Evolutionary conservation across 2,113 vertebrate genomes (phyloP).

Genomic region (Myotis yumanensis): DNA sequence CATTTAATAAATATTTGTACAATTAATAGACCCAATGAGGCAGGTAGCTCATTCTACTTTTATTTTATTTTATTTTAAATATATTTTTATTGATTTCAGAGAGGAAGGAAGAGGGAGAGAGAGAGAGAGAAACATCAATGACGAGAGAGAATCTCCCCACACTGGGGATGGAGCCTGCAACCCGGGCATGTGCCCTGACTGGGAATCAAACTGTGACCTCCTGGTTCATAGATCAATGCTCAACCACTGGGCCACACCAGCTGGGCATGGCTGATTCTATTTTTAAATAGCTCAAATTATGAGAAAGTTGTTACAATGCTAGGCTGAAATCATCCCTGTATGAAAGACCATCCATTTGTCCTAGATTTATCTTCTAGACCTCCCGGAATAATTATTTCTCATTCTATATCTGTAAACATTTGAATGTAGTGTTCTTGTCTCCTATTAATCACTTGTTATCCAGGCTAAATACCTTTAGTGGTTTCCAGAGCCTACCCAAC

Average conservation of each 20-base stretch:
- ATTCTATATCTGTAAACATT: background rate
- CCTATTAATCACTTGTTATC: background rate
- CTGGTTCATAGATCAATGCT: too few species aligned
- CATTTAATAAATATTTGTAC: background rate
- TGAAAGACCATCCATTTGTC: background rate
- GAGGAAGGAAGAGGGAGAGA: too few species aligned
- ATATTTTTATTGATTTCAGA: too few species aligned
- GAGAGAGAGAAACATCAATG: too few species aligned
- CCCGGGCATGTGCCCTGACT: too few species aligned
- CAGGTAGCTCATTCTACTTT: background rate
- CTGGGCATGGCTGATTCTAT: background rate
- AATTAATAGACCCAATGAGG: background rate
- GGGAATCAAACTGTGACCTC: too few species aligned
- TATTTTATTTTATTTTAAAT: too few species aligned
- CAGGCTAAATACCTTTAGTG: background rate
- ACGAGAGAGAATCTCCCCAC: too few species aligned
- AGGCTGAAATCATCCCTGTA: background rate
- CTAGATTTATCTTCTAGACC: background rate
- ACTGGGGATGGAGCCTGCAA: too few species aligned
- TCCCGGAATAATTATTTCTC: background rate
- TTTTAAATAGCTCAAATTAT: background rate
- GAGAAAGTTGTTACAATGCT: background rate
- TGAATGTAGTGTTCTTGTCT: background rate
- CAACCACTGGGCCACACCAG: too few species aligned
- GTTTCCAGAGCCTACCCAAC: background rate